These are phyloP conservation scores for Drosophila hamatofila DNA, from an alignment of 2,888 invertebrate species.

Conservation along the genomic window DNA sequence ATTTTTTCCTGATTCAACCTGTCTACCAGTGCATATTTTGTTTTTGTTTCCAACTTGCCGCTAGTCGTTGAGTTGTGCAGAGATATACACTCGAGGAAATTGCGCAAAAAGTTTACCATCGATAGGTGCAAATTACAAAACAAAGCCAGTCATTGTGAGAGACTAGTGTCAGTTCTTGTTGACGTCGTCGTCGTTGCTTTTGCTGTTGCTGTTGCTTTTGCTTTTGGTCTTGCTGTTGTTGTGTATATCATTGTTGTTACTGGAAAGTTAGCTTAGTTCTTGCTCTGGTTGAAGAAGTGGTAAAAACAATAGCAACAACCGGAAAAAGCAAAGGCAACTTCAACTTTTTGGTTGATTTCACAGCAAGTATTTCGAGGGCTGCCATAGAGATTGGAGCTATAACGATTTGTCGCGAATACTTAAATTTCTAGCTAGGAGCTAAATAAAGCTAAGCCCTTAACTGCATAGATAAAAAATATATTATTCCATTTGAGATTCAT, in stretches of 20 bases:
- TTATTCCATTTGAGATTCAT: too few species aligned
- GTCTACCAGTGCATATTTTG: not conserved
- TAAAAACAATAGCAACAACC: constrained; percentile 28
- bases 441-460: rapidly evolving
- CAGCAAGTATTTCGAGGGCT: constrained; percentile 22
- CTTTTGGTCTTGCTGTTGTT: constrained; percentile 9
- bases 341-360: constrained; percentile 51
- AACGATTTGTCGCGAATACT: not conserved
- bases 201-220: constrained; percentile 9
- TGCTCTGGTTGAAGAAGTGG: constrained; percentile 33
- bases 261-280: constrained; percentile 30
- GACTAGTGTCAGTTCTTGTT: constrained; percentile 33
- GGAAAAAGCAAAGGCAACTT: constrained; percentile 38
- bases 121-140: constrained; percentile 83
- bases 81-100: constrained; percentile 38
- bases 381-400: not conserved
- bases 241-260: constrained; percentile 31
- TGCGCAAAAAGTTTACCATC: constrained; percentile 66
- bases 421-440: not conserved
- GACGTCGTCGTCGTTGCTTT: constrained; percentile 15
- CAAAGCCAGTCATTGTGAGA: constrained; percentile 58
- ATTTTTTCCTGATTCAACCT: constrained; percentile 40
- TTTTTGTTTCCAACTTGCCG: constrained; percentile 14
- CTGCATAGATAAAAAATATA: not conserved
- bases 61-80: constrained; percentile 14